phyloP scores from a whole-genome alignment of 1,140 invertebrate species.

The Pseudomyrmex dendroicus region DNA sequence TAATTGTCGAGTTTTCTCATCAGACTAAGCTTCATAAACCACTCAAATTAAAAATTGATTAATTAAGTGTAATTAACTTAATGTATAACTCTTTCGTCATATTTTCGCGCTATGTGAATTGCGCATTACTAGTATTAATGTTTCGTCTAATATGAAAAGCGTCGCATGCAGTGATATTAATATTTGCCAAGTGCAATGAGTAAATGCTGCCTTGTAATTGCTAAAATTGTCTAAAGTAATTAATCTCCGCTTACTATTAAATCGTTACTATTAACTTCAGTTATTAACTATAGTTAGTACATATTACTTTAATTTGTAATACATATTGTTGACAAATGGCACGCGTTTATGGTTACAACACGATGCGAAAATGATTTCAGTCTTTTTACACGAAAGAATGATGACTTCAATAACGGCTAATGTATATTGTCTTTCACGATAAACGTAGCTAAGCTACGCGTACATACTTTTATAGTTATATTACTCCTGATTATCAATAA shows the following conservation, averaged over 20 bases:
- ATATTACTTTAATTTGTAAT: background rate
- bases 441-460: background rate
- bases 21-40: constrained; percentile 29
- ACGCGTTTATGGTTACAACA: constrained; percentile 15
- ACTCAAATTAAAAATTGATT: constrained; percentile 62
- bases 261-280: too few relatives aligned
- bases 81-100: constrained; percentile 49
- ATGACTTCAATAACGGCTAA: constrained; percentile 40
- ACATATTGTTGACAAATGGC: constrained; percentile 28
- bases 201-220: constrained; percentile 31
- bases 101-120: constrained; percentile 12
- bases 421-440: background rate
- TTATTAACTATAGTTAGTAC: background rate
- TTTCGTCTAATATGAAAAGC: constrained; percentile 33
- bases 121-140: constrained; percentile 53
- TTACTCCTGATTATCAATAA: constrained; percentile 44
- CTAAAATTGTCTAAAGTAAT: constrained; percentile 44
- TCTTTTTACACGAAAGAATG: constrained; percentile 13
- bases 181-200: constrained; percentile 48
- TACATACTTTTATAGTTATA: background rate
- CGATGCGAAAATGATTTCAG: constrained; percentile 35
- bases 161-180: constrained; percentile 53
- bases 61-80: constrained; percentile 62
- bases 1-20: constrained; percentile 39
- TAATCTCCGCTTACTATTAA: constrained; percentile 15